A percentile compares a stretch with the other conserved stretches of the same genome.
Conservation (phyloP, 2,888 invertebrate species). For the Diarsia rubi region DNA sequence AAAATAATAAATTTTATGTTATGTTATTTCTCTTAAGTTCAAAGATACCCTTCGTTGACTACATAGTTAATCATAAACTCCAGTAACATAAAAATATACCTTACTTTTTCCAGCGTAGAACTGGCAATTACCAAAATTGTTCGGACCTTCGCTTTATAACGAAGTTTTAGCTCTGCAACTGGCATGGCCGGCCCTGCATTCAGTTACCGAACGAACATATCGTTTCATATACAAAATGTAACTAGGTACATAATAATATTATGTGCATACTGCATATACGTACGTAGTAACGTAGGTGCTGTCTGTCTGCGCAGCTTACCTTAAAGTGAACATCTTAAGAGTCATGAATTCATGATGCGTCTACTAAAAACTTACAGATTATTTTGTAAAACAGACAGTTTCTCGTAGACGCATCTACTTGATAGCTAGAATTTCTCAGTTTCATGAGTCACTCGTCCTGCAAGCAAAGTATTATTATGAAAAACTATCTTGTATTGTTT, state of each 20-base stretch:
- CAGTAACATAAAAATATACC: neutral
- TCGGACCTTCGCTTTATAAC: conserved; percentile 39
- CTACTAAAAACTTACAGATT: neutral
- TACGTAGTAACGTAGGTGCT: no score
- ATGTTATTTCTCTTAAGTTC: neutral
- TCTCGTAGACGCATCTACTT: neutral
- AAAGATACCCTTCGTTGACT: neutral
- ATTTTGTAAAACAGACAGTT: conserved; percentile 2
- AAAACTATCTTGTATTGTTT: no score
- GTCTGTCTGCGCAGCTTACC: conserved; percentile 16
- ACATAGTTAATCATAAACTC: neutral
- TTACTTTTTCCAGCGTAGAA: conserved; percentile 22
- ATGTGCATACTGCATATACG: no score
- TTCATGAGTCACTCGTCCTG: neutral
- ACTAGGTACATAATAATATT: no score
- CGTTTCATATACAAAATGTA: conserved; percentile 23
- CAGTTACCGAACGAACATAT: conserved; percentile 29
- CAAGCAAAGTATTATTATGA: neutral
- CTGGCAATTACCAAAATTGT: conserved; percentile 49
- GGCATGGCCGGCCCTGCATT: conserved; percentile 26
- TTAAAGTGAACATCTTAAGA: no score
- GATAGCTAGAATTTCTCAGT: neutral
- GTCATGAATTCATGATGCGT: no score
- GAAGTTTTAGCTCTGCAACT: conserved; percentile 40
- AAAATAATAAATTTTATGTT: no score